Evolutionary conservation across 2,888 invertebrate genomes (phyloP), one percentile per base, ranked within the genome.

Genomic region (Camponotus fellah): DNA sequence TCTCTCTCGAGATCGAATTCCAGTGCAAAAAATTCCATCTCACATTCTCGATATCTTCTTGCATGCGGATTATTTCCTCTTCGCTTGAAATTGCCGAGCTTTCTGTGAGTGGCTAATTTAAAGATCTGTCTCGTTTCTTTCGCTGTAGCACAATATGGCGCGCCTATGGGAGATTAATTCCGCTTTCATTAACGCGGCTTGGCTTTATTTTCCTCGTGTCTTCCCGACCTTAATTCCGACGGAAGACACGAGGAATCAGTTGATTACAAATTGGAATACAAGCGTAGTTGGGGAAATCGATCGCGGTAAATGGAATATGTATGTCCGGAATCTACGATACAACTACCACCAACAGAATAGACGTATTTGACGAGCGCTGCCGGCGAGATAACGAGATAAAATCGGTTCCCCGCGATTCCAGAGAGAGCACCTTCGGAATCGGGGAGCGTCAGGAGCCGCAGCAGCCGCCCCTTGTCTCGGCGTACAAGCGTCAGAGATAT

Each of bases 401-500:
- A 80, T 80, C 79, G 46, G 60, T 60, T 72, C 60, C 46, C 72
- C 46, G 46, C 37, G 43, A 79, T 71, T 71, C 60, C 21, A 4
- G 32, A 26, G 26, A 26, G 2, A 26, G n/a, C 68, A 40, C 69
- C 34, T 81, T 76, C 64, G 64, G 26, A 43, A 72, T 80, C 81
- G 62, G 53, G 80, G 37, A 72, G 65, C 79, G 80, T 82, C 76
- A 82, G 82, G 65, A 82, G 81, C 83, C 46, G 71, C 66, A 80
- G 49, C 74, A 68, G 69, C 79, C 82, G 82, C 53, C n/a, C 65
- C 79, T 81, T 68, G 88, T 80, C 26, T 26, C 84, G 71, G 80
- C 56, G 46, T 60, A 65, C 82, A 53, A 83, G 80, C 84, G 65
- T 84, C 90, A 71, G 74, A 87, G 90, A 90, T 90, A 90, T 90